Conservation (phyloP, 1,140 invertebrate species). For the Stegodyphus dumicola region DNA sequence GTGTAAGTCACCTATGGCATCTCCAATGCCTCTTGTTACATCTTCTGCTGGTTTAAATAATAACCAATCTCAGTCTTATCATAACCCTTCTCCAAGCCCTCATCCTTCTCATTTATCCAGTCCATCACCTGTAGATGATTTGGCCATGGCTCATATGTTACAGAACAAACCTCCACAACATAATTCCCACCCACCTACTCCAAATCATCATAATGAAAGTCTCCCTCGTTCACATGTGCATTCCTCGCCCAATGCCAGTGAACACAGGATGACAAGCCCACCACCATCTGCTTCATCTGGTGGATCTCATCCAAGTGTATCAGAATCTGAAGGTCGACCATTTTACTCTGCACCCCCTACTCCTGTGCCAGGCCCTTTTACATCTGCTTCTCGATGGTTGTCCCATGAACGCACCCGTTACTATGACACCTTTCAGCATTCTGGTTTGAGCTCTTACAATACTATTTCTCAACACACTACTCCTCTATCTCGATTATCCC, state of each 20-base stretch:
- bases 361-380: conserved; percentile 53
- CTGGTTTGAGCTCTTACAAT: conserved; percentile 58
- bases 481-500: conserved; percentile 57
- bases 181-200: conserved; percentile 47
- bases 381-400: conserved; percentile 56
- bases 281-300: conserved; percentile 13
- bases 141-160: conserved; percentile 36
- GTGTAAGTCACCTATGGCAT: conserved; percentile 50
- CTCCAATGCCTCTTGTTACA: conserved; percentile 52
- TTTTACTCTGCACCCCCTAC: conserved; percentile 62
- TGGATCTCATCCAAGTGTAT: neutral
- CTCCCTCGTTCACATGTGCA: conserved; percentile 31
- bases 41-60: conserved; percentile 35
- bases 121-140: conserved; percentile 52
- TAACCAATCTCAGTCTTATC: conserved; percentile 47
- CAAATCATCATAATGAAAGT: conserved; percentile 37
- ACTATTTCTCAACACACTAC: conserved; percentile 58
- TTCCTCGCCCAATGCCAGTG: conserved; percentile 24
- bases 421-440: conserved; percentile 59
- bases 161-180: conserved; percentile 30
- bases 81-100: conserved; percentile 44
- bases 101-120: conserved; percentile 57
- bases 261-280: conserved; percentile 19
- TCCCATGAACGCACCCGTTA: conserved; percentile 52
- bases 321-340: conserved; percentile 53